Evolutionary conservation across 2,888 invertebrate species (phyloP).

Genomic region (Drosophila sordidapex): DNA sequence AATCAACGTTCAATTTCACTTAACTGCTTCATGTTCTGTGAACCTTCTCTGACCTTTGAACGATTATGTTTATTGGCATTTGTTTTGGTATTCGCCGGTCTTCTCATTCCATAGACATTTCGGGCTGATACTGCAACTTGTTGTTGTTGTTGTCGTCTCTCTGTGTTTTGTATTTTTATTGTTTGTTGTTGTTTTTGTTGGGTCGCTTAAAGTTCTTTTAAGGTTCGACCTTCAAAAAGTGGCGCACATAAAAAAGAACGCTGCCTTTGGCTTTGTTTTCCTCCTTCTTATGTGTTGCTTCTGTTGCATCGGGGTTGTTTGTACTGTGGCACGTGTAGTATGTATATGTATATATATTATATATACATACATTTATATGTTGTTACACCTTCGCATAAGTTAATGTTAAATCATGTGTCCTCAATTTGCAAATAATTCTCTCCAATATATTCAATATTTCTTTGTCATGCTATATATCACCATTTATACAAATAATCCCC

Average conservation of each 20-base stretch:
- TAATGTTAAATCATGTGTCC: background rate
- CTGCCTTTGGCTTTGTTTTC: conserved; percentile 31
- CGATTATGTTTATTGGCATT: conserved; percentile 19
- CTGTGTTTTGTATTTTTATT: conserved; percentile 26
- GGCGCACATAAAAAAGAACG: conserved; percentile 49
- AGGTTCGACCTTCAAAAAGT: conserved; percentile 74
- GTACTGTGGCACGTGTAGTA: background rate
- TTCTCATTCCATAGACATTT: conserved; percentile 7
- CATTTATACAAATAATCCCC: conserved; percentile 22
- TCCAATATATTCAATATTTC: background rate
- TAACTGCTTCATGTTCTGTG: conserved; percentile 11
- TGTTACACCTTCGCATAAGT: background rate
- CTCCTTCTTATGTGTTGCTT: conserved; percentile 4
- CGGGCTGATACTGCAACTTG: background rate
- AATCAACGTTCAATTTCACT: conserved; percentile 2
- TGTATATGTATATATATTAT: background rate
- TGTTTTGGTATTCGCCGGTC: conserved; percentile 17
- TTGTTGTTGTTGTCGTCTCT: conserved; percentile 25
- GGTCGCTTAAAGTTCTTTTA: conserved; percentile 37
- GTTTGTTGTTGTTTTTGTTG: conserved; percentile 11
- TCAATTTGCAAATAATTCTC: background rate
- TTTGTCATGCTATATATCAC: background rate
- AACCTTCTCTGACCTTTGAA: conserved; percentile 18
- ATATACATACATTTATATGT: background rate
- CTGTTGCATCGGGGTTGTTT: conserved; percentile 12